Base-by-base conservation (phyloP, 2,888 invertebrate genomes). In the Drosophila crucigera region DNA sequence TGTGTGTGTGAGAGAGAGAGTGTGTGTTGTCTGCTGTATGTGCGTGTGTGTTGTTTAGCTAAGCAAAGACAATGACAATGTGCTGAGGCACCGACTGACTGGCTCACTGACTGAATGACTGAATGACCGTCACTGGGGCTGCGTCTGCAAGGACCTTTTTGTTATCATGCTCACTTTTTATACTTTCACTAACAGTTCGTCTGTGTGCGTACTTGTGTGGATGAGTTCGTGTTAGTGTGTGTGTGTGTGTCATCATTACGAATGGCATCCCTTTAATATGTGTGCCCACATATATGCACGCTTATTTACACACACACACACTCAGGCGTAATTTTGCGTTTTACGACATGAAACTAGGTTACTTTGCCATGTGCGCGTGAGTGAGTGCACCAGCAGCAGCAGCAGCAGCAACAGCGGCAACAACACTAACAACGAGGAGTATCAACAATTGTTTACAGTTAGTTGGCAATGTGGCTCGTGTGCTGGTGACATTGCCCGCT, bases 331-430 rank as follows among this genome's bases (percentile, higher is more conserved):
- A 85, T 89, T 82, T 77, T 82, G 79, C 85, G 90, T 87, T 89
- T 87, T 87, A 86, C 91, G 91, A 89, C 88, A 84, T 89, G 85
- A 86, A 86, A 86, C 85, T 91, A 86, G 85, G 85, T 86, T 86
- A 86, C 85, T 81, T 85, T 90, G 81, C 74, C 88, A 91, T 86
- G 72, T 66, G 91, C 73, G 89, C 88, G 72, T 85, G 73, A 83
- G 69, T 73, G 78, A 70, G 79, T 78, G 71, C 49, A 76, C 25
- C 73, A 70, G 49, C 64, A 66, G 33, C 73, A 70, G 35, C 73
- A 69, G 35, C 62, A 53, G 60, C 41, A 64, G 25, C 28, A 73
- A 35, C 64, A 66, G 47, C 73, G 68, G 28, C 63, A 54, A 7
- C 22, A 14, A 47, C 47, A 47, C 47, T 16, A 16, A 22, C 47